A percentile compares a stretch with the other conserved stretches of the same genome.
phyloP scores from a whole-genome alignment of 2,113 vertebrate species.

The Herpetotheres cachinnans region DNA sequence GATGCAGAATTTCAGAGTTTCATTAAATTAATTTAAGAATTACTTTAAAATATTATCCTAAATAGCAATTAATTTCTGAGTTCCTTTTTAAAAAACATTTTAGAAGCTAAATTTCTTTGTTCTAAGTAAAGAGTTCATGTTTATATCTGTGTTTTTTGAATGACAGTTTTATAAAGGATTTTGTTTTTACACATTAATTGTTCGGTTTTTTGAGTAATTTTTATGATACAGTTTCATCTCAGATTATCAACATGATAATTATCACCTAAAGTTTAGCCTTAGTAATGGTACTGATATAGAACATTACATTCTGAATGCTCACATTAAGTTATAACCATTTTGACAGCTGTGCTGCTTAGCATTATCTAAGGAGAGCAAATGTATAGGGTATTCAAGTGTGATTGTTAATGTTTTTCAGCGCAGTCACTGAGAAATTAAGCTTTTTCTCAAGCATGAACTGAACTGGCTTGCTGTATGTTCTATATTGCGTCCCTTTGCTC shows the following conservation, averaged over 20 bases:
- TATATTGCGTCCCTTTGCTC: conserved; percentile 33
- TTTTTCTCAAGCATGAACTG: conserved; percentile 50
- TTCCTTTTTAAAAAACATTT: background rate
- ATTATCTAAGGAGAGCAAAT: conserved; percentile 61
- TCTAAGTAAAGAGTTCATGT: conserved; percentile 14
- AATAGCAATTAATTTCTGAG: conserved; percentile 24
- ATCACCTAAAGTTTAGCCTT: conserved; percentile 66
- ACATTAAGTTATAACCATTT: conserved; percentile 72
- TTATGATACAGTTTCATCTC: conserved; percentile 60
- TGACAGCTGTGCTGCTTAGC: conserved; percentile 63
- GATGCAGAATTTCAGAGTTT: background rate
- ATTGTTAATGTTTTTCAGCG: conserved; percentile 25
- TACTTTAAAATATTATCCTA: background rate
- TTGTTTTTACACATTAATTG: conserved; percentile 42
- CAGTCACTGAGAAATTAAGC: conserved; percentile 48
- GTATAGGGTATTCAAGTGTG: conserved; percentile 37
- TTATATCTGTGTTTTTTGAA: conserved; percentile 3
- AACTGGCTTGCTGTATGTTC: conserved; percentile 44
- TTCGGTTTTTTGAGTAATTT: conserved; percentile 30
- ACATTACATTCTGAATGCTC: conserved; percentile 60
- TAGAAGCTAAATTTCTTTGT: background rate
- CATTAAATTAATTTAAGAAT: background rate
- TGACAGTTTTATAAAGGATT: conserved; percentile 2
- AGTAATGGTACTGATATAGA: conserved; percentile 49
- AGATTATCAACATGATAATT: conserved; percentile 65